Evolutionary conservation across 2,113 vertebrate species (phyloP).

Genomic region (Uropsilus gracilis): DNA sequence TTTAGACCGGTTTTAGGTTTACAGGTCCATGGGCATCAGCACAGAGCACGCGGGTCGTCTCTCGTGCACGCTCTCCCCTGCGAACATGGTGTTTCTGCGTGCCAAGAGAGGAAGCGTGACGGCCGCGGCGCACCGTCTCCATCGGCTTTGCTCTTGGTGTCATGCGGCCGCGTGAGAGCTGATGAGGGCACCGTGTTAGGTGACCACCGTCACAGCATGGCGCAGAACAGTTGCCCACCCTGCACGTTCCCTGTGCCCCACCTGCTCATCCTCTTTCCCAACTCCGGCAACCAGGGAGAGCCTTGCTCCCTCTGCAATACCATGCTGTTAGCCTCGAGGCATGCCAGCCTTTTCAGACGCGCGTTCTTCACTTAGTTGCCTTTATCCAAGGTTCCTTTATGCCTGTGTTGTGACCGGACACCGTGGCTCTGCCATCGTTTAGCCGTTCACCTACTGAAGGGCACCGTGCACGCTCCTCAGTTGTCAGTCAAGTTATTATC

Average conservation of each 20-base stretch:
- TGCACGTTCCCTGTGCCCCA: neutral
- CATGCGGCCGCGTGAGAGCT: too few relatives aligned
- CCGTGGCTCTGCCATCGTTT: neutral
- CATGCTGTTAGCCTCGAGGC: neutral
- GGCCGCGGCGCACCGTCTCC: too few relatives aligned
- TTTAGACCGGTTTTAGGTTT: neutral
- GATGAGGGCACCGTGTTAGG: rapidly evolving
- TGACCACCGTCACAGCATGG: neutral
- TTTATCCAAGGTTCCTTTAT: neutral
- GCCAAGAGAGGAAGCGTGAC: too few relatives aligned
- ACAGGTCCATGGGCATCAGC: neutral
- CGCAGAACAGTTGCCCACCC: neutral
- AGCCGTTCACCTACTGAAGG: neutral
- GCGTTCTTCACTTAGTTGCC: neutral
- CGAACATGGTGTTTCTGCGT: neutral
- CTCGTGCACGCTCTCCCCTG: neutral
- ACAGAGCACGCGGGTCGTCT: neutral
- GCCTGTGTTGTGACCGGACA: neutral
- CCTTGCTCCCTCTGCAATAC: neutral
- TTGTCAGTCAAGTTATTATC: neutral
- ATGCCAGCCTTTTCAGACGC: neutral
- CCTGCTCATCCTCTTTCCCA: neutral
- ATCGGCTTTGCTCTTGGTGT: too few relatives aligned
- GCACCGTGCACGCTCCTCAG: neutral
- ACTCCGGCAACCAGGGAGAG: neutral